Percentiles rank a stretch among this genome's conserved stretches.
Evolutionary conservation across 2,888 invertebrate genomes (phyloP).

Genomic region (Luperina nickerlii): DNA sequence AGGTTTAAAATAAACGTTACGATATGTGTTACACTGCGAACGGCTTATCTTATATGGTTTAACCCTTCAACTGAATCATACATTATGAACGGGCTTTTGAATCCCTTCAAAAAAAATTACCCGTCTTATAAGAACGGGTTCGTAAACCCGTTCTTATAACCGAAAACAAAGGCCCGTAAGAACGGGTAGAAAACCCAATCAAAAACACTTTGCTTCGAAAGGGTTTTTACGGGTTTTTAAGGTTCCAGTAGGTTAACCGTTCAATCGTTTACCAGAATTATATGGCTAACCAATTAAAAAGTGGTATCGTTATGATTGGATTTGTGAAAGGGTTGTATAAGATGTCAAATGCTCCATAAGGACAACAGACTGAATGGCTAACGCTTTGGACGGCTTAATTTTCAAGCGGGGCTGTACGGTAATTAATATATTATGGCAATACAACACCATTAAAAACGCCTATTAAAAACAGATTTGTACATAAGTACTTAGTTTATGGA

Average conservation of each 20-base stretch:
- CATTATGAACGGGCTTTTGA: not conserved
- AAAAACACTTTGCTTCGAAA: not conserved
- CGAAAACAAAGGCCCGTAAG: too few species aligned
- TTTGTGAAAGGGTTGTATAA: not conserved
- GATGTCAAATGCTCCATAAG: not conserved
- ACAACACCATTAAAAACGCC: not conserved
- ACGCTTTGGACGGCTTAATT: too few species aligned
- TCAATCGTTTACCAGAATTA: not conserved
- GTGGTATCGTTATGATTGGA: not conserved
- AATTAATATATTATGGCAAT: not conserved
- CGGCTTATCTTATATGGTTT: not conserved
- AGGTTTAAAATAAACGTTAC: not conserved
- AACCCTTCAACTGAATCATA: not conserved
- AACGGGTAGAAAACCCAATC: too few species aligned
- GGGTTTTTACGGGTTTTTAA: not conserved
- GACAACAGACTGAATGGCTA: not conserved
- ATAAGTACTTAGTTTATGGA: not conserved
- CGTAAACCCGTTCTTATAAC: not conserved
- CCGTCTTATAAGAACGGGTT: not conserved
- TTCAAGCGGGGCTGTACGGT: too few species aligned
- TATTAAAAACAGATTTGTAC: not conserved
- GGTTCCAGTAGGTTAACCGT: constrained; percentile 1
- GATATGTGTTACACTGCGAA: not conserved
- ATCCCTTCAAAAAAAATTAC: not conserved
- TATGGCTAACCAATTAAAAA: not conserved